phyloP scores from a whole-genome alignment of 2,797 vertebrate species.

The Gymnothorax javanicus region DNA sequence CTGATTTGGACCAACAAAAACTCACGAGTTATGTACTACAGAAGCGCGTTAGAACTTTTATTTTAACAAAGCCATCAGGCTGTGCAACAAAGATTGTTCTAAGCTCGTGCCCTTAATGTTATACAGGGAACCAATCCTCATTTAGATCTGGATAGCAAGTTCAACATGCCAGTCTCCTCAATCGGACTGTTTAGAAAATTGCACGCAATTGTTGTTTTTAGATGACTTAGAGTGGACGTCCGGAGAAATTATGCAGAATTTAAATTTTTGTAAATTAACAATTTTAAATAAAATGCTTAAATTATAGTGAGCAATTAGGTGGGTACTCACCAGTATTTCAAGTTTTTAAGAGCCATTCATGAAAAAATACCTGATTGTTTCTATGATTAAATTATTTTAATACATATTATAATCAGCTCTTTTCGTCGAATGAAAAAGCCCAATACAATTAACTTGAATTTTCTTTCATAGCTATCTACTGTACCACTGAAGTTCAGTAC shows the following conservation, averaged over 20 bases:
- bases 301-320: slow-evolving; percentile 35
- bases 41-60: slow-evolving; percentile 2
- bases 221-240: background rate
- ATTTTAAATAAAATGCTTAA: slow-evolving; percentile 43
- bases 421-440: slow-evolving; percentile 47
- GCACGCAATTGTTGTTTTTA: background rate
- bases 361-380: slow-evolving; percentile 17
- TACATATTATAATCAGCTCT: background rate
- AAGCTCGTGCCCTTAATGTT: background rate
- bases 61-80: slow-evolving; percentile 18
- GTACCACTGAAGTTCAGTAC: slow-evolving; percentile 71
- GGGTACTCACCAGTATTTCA: slow-evolving; percentile 69
- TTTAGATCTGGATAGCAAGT: slow-evolving; percentile 14
- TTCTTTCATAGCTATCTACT: slow-evolving; percentile 56
- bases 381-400: background rate
- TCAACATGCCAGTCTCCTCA: slow-evolving; percentile 3
- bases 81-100: background rate
- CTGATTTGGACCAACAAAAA: background rate
- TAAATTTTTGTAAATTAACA: slow-evolving; percentile 45
- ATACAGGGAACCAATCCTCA: background rate
- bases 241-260: background rate
- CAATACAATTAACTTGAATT: slow-evolving; percentile 63
- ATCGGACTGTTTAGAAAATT: background rate
- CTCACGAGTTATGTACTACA: slow-evolving; percentile 3
- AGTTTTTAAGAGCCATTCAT: slow-evolving; percentile 59